Evolutionary conservation across 2,888 invertebrate genomes (phyloP).

Genomic region (Drosophila mayaguana): DNA sequence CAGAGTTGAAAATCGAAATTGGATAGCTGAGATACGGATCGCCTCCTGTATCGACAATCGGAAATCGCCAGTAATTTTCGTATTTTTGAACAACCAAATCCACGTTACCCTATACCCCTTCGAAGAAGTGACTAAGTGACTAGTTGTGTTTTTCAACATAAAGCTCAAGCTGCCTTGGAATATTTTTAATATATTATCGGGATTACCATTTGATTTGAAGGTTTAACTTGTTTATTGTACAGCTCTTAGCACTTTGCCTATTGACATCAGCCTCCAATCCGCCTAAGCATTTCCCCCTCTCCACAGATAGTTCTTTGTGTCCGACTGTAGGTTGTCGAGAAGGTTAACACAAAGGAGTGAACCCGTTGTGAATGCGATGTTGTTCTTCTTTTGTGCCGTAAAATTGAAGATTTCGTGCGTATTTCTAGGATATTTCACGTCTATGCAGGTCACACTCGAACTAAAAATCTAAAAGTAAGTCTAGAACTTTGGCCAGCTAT

Average conservation of each 20-base stretch:
- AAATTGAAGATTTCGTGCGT: not conserved
- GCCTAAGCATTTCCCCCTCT: too few relatives aligned
- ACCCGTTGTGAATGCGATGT: not conserved
- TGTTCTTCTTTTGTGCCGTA: not conserved
- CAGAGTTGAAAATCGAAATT: too few relatives aligned
- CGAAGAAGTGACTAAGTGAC: too few relatives aligned
- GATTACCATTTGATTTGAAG: not conserved
- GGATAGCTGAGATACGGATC: too few relatives aligned
- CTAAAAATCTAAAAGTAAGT: slow-evolving; percentile 16
- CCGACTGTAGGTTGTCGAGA: not conserved
- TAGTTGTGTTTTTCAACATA: too few relatives aligned
- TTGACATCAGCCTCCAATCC: not conserved
- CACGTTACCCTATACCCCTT: too few relatives aligned
- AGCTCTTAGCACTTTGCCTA: not conserved
- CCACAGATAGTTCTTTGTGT: not conserved
- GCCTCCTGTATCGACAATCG: too few relatives aligned
- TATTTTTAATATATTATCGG: not conserved
- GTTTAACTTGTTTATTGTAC: not conserved
- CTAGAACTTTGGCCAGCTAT: slow-evolving; percentile 45
- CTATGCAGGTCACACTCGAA: slow-evolving; percentile 24
- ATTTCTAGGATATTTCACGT: slow-evolving; percentile 14
- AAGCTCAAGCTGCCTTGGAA: not conserved
- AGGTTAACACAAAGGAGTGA: too few relatives aligned
- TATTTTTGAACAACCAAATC: too few relatives aligned
- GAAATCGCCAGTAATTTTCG: too few relatives aligned